Percentiles rank a stretch among this genome's conserved stretches.
Conservation (phyloP, 1,140 invertebrate species). For the Holcopasites calliopsidis region DNA sequence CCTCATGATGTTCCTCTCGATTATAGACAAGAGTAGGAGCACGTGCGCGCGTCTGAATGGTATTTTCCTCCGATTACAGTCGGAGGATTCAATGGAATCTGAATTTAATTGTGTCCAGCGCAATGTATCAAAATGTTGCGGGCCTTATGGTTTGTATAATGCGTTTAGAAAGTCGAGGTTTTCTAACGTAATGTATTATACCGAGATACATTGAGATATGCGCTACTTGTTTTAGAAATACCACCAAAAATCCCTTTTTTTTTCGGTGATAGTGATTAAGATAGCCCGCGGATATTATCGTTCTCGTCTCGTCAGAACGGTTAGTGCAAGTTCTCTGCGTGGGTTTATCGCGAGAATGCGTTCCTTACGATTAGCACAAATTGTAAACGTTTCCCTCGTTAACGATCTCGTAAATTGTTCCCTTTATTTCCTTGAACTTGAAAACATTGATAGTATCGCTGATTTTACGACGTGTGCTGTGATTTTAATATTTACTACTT, state of each 20-base stretch:
- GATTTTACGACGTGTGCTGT: neutral
- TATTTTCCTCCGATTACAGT: neutral
- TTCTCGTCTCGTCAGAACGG: neutral
- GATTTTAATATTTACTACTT: neutral
- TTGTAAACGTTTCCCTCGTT: neutral
- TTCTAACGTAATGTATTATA: conserved; percentile 25
- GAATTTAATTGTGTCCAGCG: neutral
- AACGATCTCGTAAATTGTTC: neutral
- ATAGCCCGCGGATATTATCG: neutral
- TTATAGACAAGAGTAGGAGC: neutral
- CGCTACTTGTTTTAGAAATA: neutral
- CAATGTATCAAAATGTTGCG: neutral
- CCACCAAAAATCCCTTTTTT: neutral
- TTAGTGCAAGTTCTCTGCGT: neutral
- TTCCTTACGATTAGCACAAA: neutral
- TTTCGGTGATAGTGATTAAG: neutral
- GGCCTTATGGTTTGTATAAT: conserved; percentile 10
- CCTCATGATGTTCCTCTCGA: conserved; percentile 7
- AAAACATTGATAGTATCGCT: neutral
- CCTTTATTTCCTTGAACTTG: neutral
- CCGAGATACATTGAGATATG: neutral
- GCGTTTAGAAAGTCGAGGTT: conserved; percentile 25
- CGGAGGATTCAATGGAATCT: neutral
- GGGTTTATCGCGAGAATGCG: neutral
- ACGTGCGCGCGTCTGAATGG: neutral